phyloP scores from a whole-genome alignment of 2,113 vertebrate species.

The Prionailurus bengalensis region DNA sequence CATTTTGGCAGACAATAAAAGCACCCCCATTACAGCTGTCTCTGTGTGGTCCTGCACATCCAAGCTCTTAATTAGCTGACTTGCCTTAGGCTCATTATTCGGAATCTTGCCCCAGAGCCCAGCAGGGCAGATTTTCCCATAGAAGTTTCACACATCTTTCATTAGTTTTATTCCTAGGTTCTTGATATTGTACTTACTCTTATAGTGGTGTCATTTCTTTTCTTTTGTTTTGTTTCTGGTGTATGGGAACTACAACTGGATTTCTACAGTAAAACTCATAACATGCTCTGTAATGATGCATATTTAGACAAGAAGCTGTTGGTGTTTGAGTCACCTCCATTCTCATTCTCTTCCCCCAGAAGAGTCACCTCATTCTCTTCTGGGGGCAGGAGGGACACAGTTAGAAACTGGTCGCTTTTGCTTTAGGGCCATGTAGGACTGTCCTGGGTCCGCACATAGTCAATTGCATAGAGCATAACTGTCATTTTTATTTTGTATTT shows the following conservation, averaged over 20 bases:
- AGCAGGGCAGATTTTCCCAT: not conserved
- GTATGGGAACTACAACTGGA: not conserved
- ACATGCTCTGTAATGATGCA: not conserved
- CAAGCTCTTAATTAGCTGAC: slow-evolving; percentile 60
- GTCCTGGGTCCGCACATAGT: not conserved
- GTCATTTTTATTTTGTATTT: not conserved
- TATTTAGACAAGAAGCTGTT: not conserved
- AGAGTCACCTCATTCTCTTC: not conserved
- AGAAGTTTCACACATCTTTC: not conserved
- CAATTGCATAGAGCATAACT: not conserved
- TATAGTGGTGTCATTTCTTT: not conserved
- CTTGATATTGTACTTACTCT: not conserved
- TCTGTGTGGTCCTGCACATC: slow-evolving; percentile 53
- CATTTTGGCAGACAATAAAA: slow-evolving; percentile 42
- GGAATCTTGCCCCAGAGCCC: not conserved
- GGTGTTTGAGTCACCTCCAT: not conserved
- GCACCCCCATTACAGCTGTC: not conserved
- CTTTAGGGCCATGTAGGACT: not conserved
- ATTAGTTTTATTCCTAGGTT: slow-evolving; percentile 32
- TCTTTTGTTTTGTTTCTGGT: slow-evolving; percentile 42
- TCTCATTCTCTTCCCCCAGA: not conserved
- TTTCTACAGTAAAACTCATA: not conserved
- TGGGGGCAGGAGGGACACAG: not conserved
- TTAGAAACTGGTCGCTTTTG: not conserved
- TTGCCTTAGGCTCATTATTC: slow-evolving; percentile 31